phyloP scores from a whole-genome alignment of 2,888 invertebrate species.

The Tenthredo distinguenda region DNA sequence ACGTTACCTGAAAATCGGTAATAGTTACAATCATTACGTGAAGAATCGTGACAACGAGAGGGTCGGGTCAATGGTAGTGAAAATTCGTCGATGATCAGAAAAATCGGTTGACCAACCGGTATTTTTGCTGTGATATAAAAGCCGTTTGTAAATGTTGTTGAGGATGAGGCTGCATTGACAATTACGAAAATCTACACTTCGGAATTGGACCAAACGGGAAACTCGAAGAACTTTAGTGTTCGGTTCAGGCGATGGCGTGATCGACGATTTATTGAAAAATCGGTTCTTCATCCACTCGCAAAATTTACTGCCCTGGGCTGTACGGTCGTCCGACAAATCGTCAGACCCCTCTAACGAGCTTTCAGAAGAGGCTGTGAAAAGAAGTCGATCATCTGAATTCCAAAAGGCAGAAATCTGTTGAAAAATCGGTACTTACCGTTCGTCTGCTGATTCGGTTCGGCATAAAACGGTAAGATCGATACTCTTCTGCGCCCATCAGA shows the following conservation, averaged over 20 bases:
- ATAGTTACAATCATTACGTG: not conserved
- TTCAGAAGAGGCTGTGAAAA: constrained; percentile 33
- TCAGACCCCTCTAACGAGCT: constrained; percentile 1
- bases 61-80: constrained; percentile 58
- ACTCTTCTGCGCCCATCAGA: constrained; percentile 42
- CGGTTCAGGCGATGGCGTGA: not conserved
- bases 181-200: constrained; percentile 64
- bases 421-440: constrained; percentile 2
- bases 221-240: not conserved
- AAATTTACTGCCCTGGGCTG: not conserved
- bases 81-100: not conserved
- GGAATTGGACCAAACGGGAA: constrained; percentile 57
- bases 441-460: constrained; percentile 4
- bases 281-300: constrained; percentile 9
- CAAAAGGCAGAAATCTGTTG: not conserved
- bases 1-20: constrained; percentile 55
- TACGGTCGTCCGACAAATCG: not conserved
- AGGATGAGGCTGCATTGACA: constrained; percentile 63
- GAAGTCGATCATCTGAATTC: not conserved
- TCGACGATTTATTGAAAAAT: constrained; percentile 12
- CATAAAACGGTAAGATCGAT: constrained; percentile 30
- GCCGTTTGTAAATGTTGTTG: constrained; percentile 60
- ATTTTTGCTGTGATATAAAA: constrained; percentile 59
- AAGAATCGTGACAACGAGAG: not conserved
- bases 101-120: constrained; percentile 56